phyloP scores from a whole-genome alignment of 1,140 invertebrate species.

The Drosophila rufa region DNA sequence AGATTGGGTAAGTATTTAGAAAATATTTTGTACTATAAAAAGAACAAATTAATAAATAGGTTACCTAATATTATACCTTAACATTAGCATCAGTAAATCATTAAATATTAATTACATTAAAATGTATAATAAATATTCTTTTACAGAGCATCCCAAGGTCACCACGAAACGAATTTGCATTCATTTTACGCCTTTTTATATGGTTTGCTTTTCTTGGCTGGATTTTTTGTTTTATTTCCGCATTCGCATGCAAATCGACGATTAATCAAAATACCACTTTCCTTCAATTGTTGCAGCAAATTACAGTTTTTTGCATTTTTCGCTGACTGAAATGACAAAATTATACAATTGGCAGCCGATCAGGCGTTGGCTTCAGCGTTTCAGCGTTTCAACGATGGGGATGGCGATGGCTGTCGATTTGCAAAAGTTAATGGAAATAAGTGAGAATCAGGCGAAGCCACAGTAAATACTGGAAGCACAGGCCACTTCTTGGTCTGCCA shows the following conservation, averaged over 20 bases:
- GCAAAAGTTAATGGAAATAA: constrained; percentile 49
- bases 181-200: constrained; percentile 24
- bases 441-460: constrained; percentile 20
- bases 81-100: too few relatives aligned
- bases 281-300: constrained; percentile 64
- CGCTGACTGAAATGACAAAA: constrained; percentile 53
- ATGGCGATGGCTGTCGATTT: constrained; percentile 22
- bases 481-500: constrained; percentile 12
- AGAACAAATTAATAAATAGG: too few relatives aligned
- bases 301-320: constrained; percentile 57
- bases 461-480: constrained; percentile 13
- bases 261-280: constrained; percentile 72
- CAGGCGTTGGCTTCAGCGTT: constrained; percentile 9
- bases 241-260: constrained; percentile 66
- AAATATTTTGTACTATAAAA: too few relatives aligned
- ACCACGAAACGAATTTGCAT: neutral
- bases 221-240: constrained; percentile 35
- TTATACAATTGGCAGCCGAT: constrained; percentile 49
- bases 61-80: too few relatives aligned
- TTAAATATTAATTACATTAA: too few relatives aligned
- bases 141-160: neutral
- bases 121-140: too few relatives aligned
- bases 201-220: constrained; percentile 14
- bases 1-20: accelerated
- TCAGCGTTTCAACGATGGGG: neutral